Evolutionary conservation across 2,113 vertebrate genomes (phyloP).

Genomic region (Donacobius atricapilla): DNA sequence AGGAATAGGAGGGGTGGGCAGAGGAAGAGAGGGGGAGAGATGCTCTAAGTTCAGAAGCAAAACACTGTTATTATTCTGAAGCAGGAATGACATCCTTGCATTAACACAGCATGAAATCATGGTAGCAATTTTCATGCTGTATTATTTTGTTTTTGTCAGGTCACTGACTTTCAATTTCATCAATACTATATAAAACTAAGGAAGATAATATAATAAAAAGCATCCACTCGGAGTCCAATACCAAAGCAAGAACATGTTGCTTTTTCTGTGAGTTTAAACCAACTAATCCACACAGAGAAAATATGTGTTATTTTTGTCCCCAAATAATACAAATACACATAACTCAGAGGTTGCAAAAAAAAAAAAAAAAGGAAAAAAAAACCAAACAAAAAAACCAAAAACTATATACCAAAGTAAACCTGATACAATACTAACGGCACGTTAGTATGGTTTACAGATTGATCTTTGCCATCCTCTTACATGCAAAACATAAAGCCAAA

Average conservation of each 20-base stretch:
- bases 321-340: not conserved
- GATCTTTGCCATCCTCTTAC: not conserved
- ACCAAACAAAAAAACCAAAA: no score
- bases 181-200: conserved; percentile 54
- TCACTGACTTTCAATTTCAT: conserved; percentile 71
- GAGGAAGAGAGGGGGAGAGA: not conserved
- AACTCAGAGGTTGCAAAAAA: not conserved
- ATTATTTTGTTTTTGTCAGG: conserved; percentile 70
- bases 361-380: no score
- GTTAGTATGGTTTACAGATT: not conserved
- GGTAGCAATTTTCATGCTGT: conserved; percentile 59
- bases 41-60: conserved; percentile 15
- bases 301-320: not conserved
- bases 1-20: not conserved
- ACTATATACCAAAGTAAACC: not conserved
- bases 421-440: not conserved
- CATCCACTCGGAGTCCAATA: not conserved
- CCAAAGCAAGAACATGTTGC: not conserved
- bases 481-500: not conserved
- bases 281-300: not conserved
- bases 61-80: conserved; percentile 65
- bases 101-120: conserved; percentile 70
- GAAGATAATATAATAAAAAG: conserved; percentile 53
- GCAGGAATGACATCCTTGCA: conserved; percentile 50
- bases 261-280: not conserved